Percentiles rank a stretch among this genome's conserved stretches.
phyloP scores from a whole-genome alignment of 2,113 vertebrate genomes.

The Scortum barcoo region DNA sequence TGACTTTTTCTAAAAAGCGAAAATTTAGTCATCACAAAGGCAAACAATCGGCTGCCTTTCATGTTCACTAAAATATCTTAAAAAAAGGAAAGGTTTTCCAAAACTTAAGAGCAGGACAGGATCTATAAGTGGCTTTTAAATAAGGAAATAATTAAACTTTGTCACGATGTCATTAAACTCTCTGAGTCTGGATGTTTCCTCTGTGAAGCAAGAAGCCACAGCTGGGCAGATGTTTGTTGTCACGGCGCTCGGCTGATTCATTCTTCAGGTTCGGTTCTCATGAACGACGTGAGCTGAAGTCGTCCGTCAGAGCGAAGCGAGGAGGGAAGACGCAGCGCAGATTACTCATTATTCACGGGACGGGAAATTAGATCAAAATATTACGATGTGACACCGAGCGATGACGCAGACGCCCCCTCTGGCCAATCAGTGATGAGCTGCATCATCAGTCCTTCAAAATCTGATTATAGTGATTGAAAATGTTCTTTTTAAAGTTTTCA shows the following conservation, averaged over 20 bases:
- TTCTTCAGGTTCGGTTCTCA: constrained; percentile 1
- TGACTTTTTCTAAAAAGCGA: background rate
- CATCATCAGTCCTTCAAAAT: background rate
- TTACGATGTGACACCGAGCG: constrained; percentile 17
- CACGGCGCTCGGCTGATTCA: constrained; percentile 39
- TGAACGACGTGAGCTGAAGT: constrained; percentile 18
- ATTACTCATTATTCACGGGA: constrained; percentile 29
- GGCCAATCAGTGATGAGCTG: background rate
- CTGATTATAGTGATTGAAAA: background rate
- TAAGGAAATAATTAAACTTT: background rate
- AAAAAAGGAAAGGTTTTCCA: background rate
- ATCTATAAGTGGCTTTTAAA: background rate
- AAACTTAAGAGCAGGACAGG: background rate
- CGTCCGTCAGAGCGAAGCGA: background rate
- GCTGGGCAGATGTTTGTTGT: constrained; percentile 57
- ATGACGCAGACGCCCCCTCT: background rate
- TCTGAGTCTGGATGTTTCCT: background rate
- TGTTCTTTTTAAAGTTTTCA: background rate
- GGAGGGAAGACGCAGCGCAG: background rate
- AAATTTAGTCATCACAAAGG: background rate
- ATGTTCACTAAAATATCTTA: background rate
- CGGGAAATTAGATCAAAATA: constrained; percentile 37
- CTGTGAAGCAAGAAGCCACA: constrained; percentile 37
- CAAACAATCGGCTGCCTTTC: background rate
- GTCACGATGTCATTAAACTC: background rate